Evolutionary conservation across 2,888 invertebrate genomes (phyloP).

Genomic region (Spodoptera picta): DNA sequence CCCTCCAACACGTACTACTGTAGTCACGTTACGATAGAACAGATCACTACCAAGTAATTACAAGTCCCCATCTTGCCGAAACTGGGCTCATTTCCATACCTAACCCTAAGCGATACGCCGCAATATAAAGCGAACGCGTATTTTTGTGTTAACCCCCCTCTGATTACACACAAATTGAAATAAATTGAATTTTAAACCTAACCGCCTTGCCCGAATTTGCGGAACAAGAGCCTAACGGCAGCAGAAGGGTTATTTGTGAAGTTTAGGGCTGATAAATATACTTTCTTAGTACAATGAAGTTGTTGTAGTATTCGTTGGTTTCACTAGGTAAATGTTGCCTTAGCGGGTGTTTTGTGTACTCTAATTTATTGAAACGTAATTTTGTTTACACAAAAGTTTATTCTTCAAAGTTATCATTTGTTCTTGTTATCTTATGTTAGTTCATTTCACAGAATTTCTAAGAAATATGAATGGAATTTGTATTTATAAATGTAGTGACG

Average conservation of each 20-base stretch:
- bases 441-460: no score
- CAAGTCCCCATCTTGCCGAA: constrained; percentile 23
- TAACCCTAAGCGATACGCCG: constrained; percentile 72
- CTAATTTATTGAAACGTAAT: no score
- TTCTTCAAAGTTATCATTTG: no score
- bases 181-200: constrained; percentile 88
- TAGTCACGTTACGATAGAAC: constrained; percentile 25
- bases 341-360: neutral
- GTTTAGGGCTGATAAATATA: constrained; percentile 67
- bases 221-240: constrained; percentile 67
- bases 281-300: constrained; percentile 11
- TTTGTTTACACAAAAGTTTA: no score
- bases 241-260: constrained; percentile 80
- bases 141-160: constrained; percentile 82
- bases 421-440: no score
- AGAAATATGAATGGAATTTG: neutral
- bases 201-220: constrained; percentile 72
- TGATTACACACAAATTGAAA: constrained; percentile 88
- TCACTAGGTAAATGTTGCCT: neutral
- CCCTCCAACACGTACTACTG: constrained; percentile 20
- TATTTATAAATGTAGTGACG: constrained; percentile 6
- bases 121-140: constrained; percentile 76
- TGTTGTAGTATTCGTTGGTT: neutral
- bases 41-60: constrained; percentile 48
- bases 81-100: constrained; percentile 68